phyloP scores from a whole-genome alignment of 2,888 invertebrate genomes.

The Nephrocerus scutellatus region DNA sequence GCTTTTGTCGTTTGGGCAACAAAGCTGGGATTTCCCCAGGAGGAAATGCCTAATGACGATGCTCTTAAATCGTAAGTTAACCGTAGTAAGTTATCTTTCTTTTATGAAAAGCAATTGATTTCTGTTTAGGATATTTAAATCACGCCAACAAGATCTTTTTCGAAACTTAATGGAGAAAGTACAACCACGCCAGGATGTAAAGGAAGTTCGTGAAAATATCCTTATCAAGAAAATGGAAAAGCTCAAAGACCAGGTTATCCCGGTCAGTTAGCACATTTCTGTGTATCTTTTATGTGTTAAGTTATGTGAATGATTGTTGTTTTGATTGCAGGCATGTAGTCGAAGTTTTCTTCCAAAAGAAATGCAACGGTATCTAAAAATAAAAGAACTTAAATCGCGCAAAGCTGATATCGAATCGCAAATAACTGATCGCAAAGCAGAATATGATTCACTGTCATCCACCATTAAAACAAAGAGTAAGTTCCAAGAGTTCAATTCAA shows the following conservation, averaged over 20 bases:
- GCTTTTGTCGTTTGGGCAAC: slow-evolving; percentile 39
- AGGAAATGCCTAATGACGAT: slow-evolving; percentile 36
- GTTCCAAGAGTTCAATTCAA: slow-evolving; percentile 10
- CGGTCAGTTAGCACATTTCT: slow-evolving; percentile 24
- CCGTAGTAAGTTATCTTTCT: not conserved
- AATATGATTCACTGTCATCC: slow-evolving; percentile 31
- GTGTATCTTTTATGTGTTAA: not conserved
- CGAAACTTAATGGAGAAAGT: slow-evolving; percentile 36
- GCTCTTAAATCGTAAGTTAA: slow-evolving; percentile 39
- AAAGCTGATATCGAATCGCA: slow-evolving; percentile 24
- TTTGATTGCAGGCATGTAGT: slow-evolving; percentile 24
- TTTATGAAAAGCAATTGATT: not conserved
- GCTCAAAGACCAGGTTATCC: slow-evolving; percentile 32
- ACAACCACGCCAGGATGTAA: slow-evolving; percentile 37
- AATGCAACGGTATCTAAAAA: slow-evolving; percentile 35
- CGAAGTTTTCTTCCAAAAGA: slow-evolving; percentile 36
- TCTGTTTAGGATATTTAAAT: slow-evolving; percentile 38
- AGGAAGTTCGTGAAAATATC: slow-evolving; percentile 37
- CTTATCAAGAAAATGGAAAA: slow-evolving; percentile 37
- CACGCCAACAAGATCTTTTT: slow-evolving; percentile 37
- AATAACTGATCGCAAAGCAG: slow-evolving; percentile 27
- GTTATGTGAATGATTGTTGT: not conserved
- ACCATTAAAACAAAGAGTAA: slow-evolving; percentile 40
- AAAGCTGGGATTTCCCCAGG: slow-evolving; percentile 35
- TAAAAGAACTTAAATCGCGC: slow-evolving; percentile 32